A percentile compares a stretch with the other conserved stretches of the same genome.
Evolutionary conservation across 1,140 invertebrate species (phyloP).

Genomic region (Apis dorsata): DNA sequence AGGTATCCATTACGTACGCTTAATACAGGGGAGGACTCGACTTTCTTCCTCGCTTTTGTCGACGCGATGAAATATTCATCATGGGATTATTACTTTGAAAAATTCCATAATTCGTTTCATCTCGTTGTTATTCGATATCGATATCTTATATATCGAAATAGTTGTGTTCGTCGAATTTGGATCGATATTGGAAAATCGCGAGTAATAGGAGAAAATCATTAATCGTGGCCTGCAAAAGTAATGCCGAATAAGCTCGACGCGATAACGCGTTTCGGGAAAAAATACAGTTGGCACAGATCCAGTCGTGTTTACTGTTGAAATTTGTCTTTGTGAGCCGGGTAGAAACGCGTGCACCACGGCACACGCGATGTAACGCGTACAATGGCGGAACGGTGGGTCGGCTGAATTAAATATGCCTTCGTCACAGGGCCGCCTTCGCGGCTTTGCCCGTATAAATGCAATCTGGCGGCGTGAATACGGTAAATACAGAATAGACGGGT

Average conservation of each 20-base stretch:
- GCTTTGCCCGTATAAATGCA: conserved; percentile 50
- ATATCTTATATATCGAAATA: too few relatives aligned
- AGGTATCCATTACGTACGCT: background rate
- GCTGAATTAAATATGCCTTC: conserved; percentile 61
- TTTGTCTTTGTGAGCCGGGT: conserved; percentile 64
- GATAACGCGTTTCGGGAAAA: conserved; percentile 61
- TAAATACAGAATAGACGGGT: conserved; percentile 46
- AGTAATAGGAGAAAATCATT: conserved; percentile 59
- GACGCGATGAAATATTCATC: conserved; percentile 13
- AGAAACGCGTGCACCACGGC: conserved; percentile 49
- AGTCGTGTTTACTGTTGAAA: conserved; percentile 68
- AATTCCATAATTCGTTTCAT: too few relatives aligned
- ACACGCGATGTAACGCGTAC: conserved; percentile 58
- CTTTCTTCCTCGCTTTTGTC: background rate
- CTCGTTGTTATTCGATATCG: too few relatives aligned
- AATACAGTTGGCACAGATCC: conserved; percentile 65
- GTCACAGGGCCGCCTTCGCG: conserved; percentile 51
- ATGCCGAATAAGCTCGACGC: conserved; percentile 65
- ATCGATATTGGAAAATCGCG: conserved; percentile 44
- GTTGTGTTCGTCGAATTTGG: background rate
- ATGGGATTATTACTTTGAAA: background rate
- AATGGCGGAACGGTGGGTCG: conserved; percentile 51
- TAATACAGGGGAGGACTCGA: background rate
- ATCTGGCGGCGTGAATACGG: conserved; percentile 42
- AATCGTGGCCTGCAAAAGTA: conserved; percentile 65